Evolutionary conservation across 2,113 vertebrate species (phyloP).

Genomic region (Lampris incognitus): DNA sequence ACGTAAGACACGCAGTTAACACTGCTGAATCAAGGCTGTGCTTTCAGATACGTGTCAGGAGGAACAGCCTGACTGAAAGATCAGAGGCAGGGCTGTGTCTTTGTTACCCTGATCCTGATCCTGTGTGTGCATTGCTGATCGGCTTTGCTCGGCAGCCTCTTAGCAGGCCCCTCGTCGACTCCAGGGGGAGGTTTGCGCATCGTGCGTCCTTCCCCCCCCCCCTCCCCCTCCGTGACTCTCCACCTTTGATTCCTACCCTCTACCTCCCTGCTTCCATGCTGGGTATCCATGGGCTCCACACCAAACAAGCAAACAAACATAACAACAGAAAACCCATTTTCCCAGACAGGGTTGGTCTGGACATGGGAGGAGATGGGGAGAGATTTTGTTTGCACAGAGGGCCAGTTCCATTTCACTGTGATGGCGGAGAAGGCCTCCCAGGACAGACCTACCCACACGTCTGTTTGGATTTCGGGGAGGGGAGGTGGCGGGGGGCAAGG

Average conservation of each 20-base stretch:
- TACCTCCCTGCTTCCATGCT: constrained; percentile 60
- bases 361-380: constrained; percentile 65
- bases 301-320: constrained; percentile 84
- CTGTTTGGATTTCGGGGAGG: constrained; percentile 71
- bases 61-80: constrained; percentile 41
- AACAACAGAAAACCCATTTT: constrained; percentile 81
- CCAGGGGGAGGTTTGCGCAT: constrained; percentile 71
- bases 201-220: constrained; percentile 42
- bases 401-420: constrained; percentile 78
- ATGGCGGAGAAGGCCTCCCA: constrained; percentile 71
- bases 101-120: constrained; percentile 54
- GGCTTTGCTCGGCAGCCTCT: constrained; percentile 64
- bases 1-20: neutral
- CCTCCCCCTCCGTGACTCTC: constrained; percentile 2
- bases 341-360: constrained; percentile 73
- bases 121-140: constrained; percentile 66
- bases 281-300: constrained; percentile 71
- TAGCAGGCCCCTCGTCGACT: constrained; percentile 74
- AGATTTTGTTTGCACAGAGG: constrained; percentile 77
- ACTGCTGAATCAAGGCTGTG: neutral
- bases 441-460: constrained; percentile 65
- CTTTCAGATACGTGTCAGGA: constrained; percentile 32
- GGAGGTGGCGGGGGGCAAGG: neutral
- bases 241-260: constrained; percentile 36
- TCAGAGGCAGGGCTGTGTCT: constrained; percentile 46